phyloP scores from a whole-genome alignment of 1,140 invertebrate species.

The Oncopodura yosiiana region DNA sequence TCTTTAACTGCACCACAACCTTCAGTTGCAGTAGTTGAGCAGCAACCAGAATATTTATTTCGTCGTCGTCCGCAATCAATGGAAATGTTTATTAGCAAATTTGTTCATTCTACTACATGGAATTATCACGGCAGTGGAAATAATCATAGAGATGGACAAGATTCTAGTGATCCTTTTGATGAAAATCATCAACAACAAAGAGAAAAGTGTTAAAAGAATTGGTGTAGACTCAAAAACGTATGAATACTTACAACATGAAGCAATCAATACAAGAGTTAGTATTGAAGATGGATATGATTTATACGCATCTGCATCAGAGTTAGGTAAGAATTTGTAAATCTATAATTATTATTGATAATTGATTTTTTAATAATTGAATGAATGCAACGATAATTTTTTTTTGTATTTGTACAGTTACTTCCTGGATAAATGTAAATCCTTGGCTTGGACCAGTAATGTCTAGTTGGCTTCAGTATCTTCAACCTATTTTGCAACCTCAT shows the following conservation, averaged over 20 bases:
- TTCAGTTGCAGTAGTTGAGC: no score
- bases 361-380: no score
- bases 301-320: slow-evolving; percentile 2
- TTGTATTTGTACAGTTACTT: slow-evolving; percentile 14
- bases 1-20: neutral
- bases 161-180: neutral
- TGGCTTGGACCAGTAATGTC: slow-evolving; percentile 8
- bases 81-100: slow-evolving; percentile 7
- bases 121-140: no score
- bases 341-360: slow-evolving; percentile 1
- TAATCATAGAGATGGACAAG: no score
- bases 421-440: slow-evolving; percentile 7
- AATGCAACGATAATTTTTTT: neutral
- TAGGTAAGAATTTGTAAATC: slow-evolving; percentile 11
- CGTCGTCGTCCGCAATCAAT: neutral
- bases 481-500: slow-evolving; percentile 17
- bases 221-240: slow-evolving; percentile 24
- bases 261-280: slow-evolving; percentile 2
- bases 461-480: slow-evolving; percentile 18
- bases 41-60: slow-evolving; percentile 1
- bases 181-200: no score
- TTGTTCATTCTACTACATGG: slow-evolving; percentile 1
- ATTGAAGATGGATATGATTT: slow-evolving; percentile 19
- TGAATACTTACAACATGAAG: slow-evolving; percentile 17
- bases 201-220: slow-evolving; percentile 5